Conservation (phyloP, 2,888 invertebrate genomes). For the Metallyticus violacea region DNA sequence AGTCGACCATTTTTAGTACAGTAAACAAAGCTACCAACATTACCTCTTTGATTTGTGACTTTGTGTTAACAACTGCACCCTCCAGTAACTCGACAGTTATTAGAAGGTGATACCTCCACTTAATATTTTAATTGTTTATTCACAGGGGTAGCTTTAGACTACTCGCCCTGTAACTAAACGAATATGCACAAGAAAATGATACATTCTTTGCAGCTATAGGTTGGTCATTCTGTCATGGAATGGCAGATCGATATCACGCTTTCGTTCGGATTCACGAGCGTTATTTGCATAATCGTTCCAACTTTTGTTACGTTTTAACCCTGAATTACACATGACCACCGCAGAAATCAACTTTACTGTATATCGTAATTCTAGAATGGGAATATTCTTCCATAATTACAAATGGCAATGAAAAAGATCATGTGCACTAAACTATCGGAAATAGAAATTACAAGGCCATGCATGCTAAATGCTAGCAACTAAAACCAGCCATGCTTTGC, state of each 20-base stretch:
- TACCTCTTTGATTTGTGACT: neutral
- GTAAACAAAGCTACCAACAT: constrained; percentile 4
- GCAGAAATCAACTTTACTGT: no score
- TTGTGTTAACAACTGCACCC: neutral
- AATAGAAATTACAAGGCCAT: no score
- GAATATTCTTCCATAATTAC: no score
- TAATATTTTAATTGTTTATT: neutral
- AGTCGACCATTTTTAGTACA: constrained; percentile 17
- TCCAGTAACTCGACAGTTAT: neutral
- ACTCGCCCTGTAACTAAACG: neutral
- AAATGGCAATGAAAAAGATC: no score
- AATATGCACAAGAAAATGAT: neutral
- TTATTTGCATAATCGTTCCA: neutral
- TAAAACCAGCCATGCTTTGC: neutral
- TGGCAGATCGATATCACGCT: constrained; percentile 3
- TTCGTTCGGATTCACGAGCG: neutral
- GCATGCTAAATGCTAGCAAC: no score
- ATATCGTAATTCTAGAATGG: no score
- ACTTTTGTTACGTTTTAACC: neutral
- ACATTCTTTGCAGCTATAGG: neutral
- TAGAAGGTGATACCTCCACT: neutral
- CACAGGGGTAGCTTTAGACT: neutral
- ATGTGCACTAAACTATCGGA: no score
- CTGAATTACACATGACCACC: neutral
- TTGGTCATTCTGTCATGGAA: neutral